phyloP scores from a whole-genome alignment of 2,113 vertebrate genomes.

The Pelodiscus sinensis region DNA sequence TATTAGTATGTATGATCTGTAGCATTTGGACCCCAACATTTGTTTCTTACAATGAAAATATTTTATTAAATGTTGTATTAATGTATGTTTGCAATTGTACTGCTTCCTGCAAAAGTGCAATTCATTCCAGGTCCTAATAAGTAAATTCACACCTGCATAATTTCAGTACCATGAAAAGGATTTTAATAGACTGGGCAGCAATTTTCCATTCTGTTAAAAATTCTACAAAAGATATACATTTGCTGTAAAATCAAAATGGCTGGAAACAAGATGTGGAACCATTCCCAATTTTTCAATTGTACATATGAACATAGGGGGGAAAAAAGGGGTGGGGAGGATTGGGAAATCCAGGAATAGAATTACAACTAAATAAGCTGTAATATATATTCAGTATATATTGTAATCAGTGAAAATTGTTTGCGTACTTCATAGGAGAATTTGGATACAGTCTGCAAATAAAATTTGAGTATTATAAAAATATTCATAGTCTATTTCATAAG shows the following conservation, averaged over 20 bases:
- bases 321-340: neutral
- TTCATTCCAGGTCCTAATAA: neutral
- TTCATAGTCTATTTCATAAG: constrained; percentile 82
- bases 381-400: neutral
- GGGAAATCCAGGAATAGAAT: neutral
- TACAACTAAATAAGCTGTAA: constrained; percentile 30
- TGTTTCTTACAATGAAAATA: neutral
- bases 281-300: neutral
- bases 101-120: constrained; percentile 20
- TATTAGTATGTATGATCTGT: neutral
- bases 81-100: neutral
- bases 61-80: neutral
- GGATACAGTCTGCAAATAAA: constrained; percentile 1
- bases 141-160: constrained; percentile 9
- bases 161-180: constrained; percentile 28
- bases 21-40: neutral
- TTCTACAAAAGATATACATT: constrained; percentile 79
- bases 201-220: constrained; percentile 67
- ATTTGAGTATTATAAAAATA: constrained; percentile 26
- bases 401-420: neutral
- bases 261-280: constrained; percentile 23
- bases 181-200: constrained; percentile 50
- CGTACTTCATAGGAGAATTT: neutral
- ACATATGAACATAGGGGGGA: constrained; percentile 16
- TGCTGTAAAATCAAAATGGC: constrained; percentile 72